A percentile compares a stretch with the other conserved stretches of the same genome.
phyloP scores from a whole-genome alignment of 2,888 invertebrate genomes.

The Nematopogon swammerdamellus region DNA sequence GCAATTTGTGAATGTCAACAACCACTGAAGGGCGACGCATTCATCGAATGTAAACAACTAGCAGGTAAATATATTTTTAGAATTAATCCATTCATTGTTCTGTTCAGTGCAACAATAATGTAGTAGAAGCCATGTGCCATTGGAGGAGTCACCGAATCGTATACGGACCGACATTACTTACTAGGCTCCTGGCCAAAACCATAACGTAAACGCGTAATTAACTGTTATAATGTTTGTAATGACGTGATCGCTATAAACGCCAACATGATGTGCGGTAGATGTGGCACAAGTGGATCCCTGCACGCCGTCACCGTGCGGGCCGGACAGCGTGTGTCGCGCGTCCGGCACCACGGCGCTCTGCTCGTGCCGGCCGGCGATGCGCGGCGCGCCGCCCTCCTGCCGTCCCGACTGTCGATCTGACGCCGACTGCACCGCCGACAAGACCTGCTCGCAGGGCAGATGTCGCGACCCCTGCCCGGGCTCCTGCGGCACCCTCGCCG shows the following conservation, averaged over 20 bases:
- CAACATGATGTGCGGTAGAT: not conserved
- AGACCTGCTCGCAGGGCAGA: slow-evolving; percentile 63
- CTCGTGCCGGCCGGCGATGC: slow-evolving; percentile 65
- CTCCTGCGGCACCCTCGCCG: slow-evolving; percentile 70
- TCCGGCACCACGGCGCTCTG: slow-evolving; percentile 66
- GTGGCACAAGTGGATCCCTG: slow-evolving; percentile 42
- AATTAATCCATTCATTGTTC: too few species aligned
- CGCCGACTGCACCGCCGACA: slow-evolving; percentile 60
- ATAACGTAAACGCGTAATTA: too few species aligned
- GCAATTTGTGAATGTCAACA: slow-evolving; percentile 73
- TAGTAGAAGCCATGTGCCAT: too few species aligned
- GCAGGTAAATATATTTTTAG: slow-evolving; percentile 41
- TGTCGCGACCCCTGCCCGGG: slow-evolving; percentile 74
- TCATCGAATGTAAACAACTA: slow-evolving; percentile 62
- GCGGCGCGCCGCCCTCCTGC: slow-evolving; percentile 72
- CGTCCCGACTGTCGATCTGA: slow-evolving; percentile 73
- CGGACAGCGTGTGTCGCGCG: slow-evolving; percentile 66
- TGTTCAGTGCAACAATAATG: too few species aligned
- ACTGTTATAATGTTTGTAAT: too few species aligned
- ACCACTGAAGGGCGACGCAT: slow-evolving; percentile 76
- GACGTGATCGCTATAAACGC: too few species aligned
- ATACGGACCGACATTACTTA: too few species aligned
- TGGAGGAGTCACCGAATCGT: too few species aligned
- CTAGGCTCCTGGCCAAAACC: too few species aligned
- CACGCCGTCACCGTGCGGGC: slow-evolving; percentile 67